Evolutionary conservation across 2,797 vertebrate genomes (phyloP).

Genomic region (Poecilia picta): DNA sequence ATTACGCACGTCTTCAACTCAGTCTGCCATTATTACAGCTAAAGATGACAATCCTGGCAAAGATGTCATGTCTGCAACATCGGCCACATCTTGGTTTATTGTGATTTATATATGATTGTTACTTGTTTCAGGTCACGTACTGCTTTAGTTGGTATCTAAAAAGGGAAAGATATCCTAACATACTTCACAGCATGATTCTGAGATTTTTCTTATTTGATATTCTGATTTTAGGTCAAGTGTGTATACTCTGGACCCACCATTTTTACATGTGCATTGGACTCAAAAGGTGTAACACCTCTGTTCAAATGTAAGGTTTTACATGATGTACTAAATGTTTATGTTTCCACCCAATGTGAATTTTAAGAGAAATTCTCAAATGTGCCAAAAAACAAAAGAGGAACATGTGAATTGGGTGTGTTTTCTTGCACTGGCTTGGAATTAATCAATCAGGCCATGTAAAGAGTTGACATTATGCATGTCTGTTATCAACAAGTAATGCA

Average conservation of each 20-base stretch:
- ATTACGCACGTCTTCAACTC: conserved; percentile 23
- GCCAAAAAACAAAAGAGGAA: background rate
- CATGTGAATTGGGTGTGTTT: too few species aligned
- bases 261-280: background rate
- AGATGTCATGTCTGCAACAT: background rate
- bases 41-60: conserved; percentile 19
- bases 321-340: background rate
- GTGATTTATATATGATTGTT: background rate
- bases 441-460: too few species aligned
- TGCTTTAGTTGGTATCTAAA: background rate
- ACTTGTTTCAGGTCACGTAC: background rate
- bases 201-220: background rate
- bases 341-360: too few species aligned
- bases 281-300: background rate
- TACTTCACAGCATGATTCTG: background rate
- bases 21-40: conserved; percentile 27
- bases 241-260: background rate
- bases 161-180: background rate
- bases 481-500: too few species aligned
- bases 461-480: too few species aligned
- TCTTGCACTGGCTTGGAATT: too few species aligned
- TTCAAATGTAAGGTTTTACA: background rate
- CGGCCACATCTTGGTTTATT: background rate
- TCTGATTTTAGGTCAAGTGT: background rate
- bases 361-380: too few species aligned